phyloP scores from a whole-genome alignment of 1,140 invertebrate genomes.

The Hydropsyche tenuis region DNA sequence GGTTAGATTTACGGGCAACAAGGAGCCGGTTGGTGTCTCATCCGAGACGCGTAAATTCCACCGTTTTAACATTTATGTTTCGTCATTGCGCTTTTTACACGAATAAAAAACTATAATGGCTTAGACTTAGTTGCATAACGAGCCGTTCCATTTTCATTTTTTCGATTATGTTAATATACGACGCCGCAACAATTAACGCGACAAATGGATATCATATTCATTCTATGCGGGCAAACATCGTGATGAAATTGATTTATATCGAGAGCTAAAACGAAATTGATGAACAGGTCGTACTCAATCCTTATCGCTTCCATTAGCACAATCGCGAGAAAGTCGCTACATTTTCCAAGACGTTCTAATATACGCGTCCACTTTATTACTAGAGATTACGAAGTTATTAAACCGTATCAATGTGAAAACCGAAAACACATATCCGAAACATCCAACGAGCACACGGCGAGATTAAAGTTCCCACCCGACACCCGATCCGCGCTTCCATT shows the following conservation, averaged over 20 bases:
- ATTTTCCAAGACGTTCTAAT: no score
- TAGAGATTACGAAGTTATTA: no score
- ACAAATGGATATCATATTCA: not conserved
- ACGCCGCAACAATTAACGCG: not conserved
- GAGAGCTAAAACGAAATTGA: not conserved
- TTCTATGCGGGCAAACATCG: not conserved
- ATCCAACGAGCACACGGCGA: no score
- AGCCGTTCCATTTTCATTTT: not conserved
- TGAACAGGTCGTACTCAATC: not conserved
- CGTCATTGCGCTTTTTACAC: not conserved
- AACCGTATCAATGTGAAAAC: no score
- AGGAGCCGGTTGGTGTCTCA: constrained; percentile 1
- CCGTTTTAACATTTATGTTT: not conserved
- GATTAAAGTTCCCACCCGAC: no score
- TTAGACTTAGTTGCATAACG: not conserved
- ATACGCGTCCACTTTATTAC: no score
- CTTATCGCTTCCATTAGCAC: constrained; percentile 12
- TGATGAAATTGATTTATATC: constrained; percentile 16
- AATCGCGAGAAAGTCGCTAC: no score
- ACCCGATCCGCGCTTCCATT: no score
- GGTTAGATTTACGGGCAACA: constrained; percentile 9
- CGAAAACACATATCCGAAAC: no score
- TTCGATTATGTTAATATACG: not conserved
- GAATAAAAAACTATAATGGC: not conserved
- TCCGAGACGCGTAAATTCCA: constrained; percentile 1